Evolutionary conservation across 2,797 vertebrate species (phyloP).

Genomic region (Falco cherrug): DNA sequence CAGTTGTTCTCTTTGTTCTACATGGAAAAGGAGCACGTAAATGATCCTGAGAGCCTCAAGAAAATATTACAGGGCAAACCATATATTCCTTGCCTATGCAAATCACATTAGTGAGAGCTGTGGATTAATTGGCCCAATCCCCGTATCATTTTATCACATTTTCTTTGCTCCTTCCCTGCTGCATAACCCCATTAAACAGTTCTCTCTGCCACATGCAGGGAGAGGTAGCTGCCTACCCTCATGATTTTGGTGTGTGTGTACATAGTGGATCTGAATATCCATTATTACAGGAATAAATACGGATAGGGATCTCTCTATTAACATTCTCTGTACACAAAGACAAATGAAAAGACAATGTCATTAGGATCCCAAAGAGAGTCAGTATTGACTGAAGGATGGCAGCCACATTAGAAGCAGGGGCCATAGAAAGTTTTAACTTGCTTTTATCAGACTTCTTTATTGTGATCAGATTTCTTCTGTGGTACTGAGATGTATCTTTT

Average conservation of each 20-base stretch:
- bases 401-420: not conserved
- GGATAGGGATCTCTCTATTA: not conserved
- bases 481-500: not conserved
- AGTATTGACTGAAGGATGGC: not conserved
- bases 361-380: not conserved
- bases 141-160: not conserved
- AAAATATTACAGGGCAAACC: not conserved
- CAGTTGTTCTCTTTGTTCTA: not conserved
- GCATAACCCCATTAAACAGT: not conserved
- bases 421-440: not conserved
- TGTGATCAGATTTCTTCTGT: not conserved
- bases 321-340: not conserved
- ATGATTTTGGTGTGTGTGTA: not conserved
- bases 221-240: not conserved
- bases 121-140: conserved; percentile 14
- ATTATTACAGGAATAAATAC: not conserved
- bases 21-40: not conserved
- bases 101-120: conserved; percentile 28
- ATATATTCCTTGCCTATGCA: not conserved
- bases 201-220: not conserved
- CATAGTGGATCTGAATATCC: not conserved
- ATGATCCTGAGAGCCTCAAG: not conserved
- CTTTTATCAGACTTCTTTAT: not conserved
- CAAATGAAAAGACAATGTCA: not conserved
- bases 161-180: conserved; percentile 11